Percentiles rank a stretch among this genome's conserved stretches.
These are phyloP conservation scores for Ramphastos sulfuratus DNA, from an alignment of 2,113 vertebrate species.

Conservation along the genomic window DNA sequence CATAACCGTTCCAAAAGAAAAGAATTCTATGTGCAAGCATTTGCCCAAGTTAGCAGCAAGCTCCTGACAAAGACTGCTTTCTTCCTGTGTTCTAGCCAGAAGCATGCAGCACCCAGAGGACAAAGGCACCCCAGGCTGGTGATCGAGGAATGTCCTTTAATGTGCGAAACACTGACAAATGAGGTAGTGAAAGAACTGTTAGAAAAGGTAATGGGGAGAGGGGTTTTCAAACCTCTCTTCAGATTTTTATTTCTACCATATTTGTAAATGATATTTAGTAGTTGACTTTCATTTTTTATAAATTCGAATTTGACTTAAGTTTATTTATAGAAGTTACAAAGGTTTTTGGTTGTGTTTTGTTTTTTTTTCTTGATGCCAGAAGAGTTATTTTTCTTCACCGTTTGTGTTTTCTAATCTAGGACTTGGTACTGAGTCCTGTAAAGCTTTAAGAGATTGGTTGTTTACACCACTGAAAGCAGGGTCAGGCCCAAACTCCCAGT, in stretches of 20 bases:
- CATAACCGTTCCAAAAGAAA: not conserved
- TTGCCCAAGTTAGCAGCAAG: not conserved
- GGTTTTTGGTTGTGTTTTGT: no score
- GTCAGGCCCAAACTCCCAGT: not conserved
- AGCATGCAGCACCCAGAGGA: slow-evolving; percentile 78
- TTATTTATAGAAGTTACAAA: not conserved
- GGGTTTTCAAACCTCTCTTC: not conserved
- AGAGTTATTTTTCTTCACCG: not conserved
- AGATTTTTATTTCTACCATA: not conserved
- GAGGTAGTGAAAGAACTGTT: slow-evolving; percentile 85
- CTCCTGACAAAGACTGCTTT: slow-evolving; percentile 54
- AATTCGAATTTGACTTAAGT: not conserved
- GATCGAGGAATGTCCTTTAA: slow-evolving; percentile 93
- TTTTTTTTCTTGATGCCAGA: not conserved
- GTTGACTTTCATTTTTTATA: not conserved
- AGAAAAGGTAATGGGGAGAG: slow-evolving; percentile 82
- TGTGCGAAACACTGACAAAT: slow-evolving; percentile 83
- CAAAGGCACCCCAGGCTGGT: slow-evolving; percentile 84
- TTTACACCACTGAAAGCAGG: not conserved
- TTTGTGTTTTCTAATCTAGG: not conserved
- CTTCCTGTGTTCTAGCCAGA: slow-evolving; percentile 74
- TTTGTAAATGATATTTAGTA: rapidly evolving
- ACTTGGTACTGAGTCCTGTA: not conserved
- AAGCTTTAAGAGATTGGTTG: not conserved
- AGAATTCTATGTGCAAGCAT: not conserved